Conservation (phyloP, 2,797 vertebrate genomes). For the Diplodus puntazzo region DNA sequence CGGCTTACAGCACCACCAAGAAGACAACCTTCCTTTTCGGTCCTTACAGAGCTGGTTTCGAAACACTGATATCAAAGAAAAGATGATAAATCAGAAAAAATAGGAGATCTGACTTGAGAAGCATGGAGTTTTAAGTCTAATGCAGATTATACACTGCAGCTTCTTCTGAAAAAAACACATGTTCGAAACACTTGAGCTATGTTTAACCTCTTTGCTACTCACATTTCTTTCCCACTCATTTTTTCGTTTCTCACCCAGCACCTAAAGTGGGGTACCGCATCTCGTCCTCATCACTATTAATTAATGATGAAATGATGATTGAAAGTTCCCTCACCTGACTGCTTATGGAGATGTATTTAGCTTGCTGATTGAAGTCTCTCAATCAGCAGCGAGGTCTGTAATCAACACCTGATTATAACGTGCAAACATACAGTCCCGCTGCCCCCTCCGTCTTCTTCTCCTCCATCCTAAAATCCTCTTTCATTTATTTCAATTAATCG, state of each 20-base stretch:
- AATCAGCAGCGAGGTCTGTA: conserved; percentile 71
- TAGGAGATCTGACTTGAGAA: conserved; percentile 19
- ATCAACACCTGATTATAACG: conserved; percentile 76
- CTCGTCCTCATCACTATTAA: conserved; percentile 62
- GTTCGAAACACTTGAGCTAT: conserved; percentile 17
- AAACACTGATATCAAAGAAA: conserved; percentile 17
- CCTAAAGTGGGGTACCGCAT: conserved; percentile 17
- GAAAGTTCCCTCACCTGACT: conserved; percentile 69
- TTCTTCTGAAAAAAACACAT: conserved; percentile 22
- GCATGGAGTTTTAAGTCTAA: background rate
- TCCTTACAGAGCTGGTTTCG: background rate
- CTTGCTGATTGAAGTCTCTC: conserved; percentile 76
- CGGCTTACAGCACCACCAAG: background rate
- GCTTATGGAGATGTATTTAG: conserved; percentile 69
- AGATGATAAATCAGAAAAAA: conserved; percentile 9
- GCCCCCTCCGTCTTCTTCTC: background rate
- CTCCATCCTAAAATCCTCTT: conserved; percentile 23
- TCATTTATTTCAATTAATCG: conserved; percentile 71
- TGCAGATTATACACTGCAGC: conserved; percentile 5
- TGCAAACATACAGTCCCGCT: conserved; percentile 44
- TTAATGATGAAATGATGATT: conserved; percentile 75
- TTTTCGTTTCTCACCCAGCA: conserved; percentile 11
- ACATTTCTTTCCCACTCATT: background rate
- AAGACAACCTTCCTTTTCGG: background rate
- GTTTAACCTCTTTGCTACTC: conserved; percentile 30